Evolutionary conservation across 30 jellyfish, hydroid and myxozoan species (phyloP), one percentile per base, ranked within the genome.

Genomic region (Turritopsis dohrnii): DNA sequence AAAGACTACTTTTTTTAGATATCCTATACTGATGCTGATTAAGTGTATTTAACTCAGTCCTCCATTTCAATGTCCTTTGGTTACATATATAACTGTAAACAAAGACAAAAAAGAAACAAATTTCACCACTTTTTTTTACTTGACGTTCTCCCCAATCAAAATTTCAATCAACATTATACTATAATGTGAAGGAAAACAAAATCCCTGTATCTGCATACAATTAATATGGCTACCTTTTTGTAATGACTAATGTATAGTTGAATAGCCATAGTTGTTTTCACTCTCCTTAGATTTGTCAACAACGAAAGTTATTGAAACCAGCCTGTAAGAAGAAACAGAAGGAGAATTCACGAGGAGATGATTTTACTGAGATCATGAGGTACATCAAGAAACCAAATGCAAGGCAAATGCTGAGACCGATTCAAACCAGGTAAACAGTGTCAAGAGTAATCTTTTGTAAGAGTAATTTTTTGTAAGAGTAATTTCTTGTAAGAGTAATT

Each of bases 361-460:
- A 26, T 19, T 30, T 52, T 5, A 30, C 66, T 21, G 75, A 80
- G 21, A 75, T 89, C 71, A 53, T 89, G 89, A 79, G 53, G 16
- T 71, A 73, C n/a, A 53, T 89, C 13, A 89, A 79, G 29, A 80
- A 84, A 53, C 96, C 96, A 52, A 75, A 73, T 19, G 52, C 71
- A 21, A 77, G 96, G 52, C 87, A 89, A 21, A 26, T 84, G 54
- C 80, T 89, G 18, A 84, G 71, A 54, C 89, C 92, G 17, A 87
- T 89, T 30, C 71, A 54, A 29, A 74, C 18, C 65, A 74, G 65
- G 83, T 74, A n/a, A n/a, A n/a, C n/a, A n/a, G n/a, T n/a, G n/a
- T n/a, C n/a, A n/a, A n/a, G n/a, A n/a, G n/a, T n/a, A 66, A 66
- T 9, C 76, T 41, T 41, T 41, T 41, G 60, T 3, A 41, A 41